A percentile compares a stretch with the other conserved stretches of the same genome.
phyloP scores from a whole-genome alignment of 2,113 vertebrate species.

The Phylloscopus trochiloides region DNA sequence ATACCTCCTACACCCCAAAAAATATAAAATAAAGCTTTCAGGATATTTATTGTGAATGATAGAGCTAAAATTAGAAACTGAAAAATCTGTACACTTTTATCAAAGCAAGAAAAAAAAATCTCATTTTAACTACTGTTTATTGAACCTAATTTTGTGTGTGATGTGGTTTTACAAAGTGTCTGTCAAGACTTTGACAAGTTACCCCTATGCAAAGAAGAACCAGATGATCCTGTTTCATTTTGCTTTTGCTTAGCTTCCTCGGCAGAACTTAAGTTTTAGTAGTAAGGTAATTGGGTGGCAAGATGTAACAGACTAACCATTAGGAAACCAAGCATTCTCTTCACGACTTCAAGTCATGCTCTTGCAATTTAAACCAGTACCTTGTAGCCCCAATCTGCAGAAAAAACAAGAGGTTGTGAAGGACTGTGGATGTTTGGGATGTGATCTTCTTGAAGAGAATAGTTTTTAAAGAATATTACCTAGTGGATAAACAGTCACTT shows the following conservation, averaged over 20 bases:
- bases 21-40: not conserved
- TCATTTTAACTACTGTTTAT: not conserved
- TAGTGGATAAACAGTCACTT: not conserved
- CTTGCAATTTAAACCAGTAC: not conserved
- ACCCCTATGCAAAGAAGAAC: conserved; percentile 1
- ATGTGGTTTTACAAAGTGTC: conserved; percentile 19
- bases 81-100: not conserved
- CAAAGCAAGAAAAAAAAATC: not conserved
- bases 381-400: fast-evolving
- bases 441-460: not conserved
- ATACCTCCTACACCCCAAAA: not conserved
- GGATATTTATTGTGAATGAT: not conserved
- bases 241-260: not conserved
- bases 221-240: conserved; percentile 42
- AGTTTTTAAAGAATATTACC: not conserved
- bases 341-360: not conserved
- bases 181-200: not conserved
- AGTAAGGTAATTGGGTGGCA: not conserved
- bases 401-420: not conserved
- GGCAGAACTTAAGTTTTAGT: not conserved
- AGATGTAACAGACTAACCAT: not conserved
- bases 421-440: not conserved
- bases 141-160: not conserved
- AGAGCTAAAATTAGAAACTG: not conserved
- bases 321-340: not conserved